phyloP scores from a whole-genome alignment of 2,888 invertebrate species.

The Spisula subtruncata region DNA sequence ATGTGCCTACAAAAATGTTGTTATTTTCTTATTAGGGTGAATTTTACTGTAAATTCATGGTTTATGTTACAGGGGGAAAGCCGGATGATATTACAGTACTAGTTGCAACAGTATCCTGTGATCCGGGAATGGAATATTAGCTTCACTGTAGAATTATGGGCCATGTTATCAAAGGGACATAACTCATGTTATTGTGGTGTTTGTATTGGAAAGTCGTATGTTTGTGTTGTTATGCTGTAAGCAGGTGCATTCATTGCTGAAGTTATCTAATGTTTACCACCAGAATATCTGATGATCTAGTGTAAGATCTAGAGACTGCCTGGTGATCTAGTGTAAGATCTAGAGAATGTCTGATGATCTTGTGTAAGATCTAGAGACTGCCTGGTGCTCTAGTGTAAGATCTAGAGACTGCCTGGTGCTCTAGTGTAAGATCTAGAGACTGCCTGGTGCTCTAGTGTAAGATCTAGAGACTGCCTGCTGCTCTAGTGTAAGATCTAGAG shows the following conservation, averaged over 20 bases:
- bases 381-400: no score
- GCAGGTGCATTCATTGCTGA: not conserved
- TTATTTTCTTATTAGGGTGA: not conserved
- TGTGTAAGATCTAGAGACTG: no score
- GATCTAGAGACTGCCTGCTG: no score
- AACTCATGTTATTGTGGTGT: not conserved
- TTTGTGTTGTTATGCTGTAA: slow-evolving; percentile 44
- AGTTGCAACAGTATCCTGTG: slow-evolving; percentile 93
- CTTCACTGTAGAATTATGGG: not conserved
- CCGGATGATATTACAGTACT: slow-evolving; percentile 99
- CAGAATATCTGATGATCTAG: no score
- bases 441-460: no score
- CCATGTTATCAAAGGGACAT: slow-evolving; percentile 34
- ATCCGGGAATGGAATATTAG: slow-evolving; percentile 71
- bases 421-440: no score
- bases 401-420: no score
- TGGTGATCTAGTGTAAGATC: no score
- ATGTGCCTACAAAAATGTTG: no score
- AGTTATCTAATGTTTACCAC: not conserved
- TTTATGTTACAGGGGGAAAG: slow-evolving; percentile 94
- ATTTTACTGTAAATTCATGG: not conserved
- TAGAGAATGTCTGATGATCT: no score
- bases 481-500: no score
- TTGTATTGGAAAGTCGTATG: not conserved
- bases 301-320: no score